Base-by-base conservation (phyloP, 1,140 invertebrate species). In the Cepaea nemoralis region DNA sequence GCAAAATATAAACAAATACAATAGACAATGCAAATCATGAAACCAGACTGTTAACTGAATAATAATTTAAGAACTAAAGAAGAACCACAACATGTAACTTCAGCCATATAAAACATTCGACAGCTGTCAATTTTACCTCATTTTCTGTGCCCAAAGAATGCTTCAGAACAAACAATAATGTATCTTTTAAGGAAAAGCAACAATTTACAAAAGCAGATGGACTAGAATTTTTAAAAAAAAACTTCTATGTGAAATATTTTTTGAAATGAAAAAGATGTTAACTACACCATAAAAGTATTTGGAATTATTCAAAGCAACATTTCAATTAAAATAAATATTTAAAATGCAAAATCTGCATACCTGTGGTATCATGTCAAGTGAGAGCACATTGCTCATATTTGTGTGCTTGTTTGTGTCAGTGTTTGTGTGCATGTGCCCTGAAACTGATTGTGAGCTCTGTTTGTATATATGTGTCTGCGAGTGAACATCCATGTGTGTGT, bases 61-160 rank as follows among this genome's bases (percentile, higher is more conserved):
- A 55, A 55, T 24, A 55, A 5, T 45, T 45, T 45, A 45, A 45
- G 8, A 45, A 6, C 42, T 45, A 45, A 45, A 45, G 22, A 55
- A 55, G 2, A 2, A 55, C 22, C 5, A 55, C 50, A 55, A 55
- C 50, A 55, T 19, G 8, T 3, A 55, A 10, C 16, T 10, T 55
- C 50, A 33, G n/a, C 69, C 37, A 71, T 40, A 24, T 37, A 24
- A 40, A 16, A 24, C 24, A 45, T 71, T 71, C 3, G n/a, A 8
- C 6, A 39, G 40, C 33, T 40, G 37, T 71, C 69, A 71, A 37
- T 71, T 1, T 71, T 71, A 71, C 69, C 69, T 71, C 69, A 22
- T 71, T 71, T 71, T 71, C 69, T 45, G 40, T 45, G 40, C 69
- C 69, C 37, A 45, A 71, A 71, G 69, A 71, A 39, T 45, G 69